These are phyloP conservation scores for Cephalopachus bancanus DNA, from an alignment of 2,797 vertebrate species.

Conservation along the genomic window DNA sequence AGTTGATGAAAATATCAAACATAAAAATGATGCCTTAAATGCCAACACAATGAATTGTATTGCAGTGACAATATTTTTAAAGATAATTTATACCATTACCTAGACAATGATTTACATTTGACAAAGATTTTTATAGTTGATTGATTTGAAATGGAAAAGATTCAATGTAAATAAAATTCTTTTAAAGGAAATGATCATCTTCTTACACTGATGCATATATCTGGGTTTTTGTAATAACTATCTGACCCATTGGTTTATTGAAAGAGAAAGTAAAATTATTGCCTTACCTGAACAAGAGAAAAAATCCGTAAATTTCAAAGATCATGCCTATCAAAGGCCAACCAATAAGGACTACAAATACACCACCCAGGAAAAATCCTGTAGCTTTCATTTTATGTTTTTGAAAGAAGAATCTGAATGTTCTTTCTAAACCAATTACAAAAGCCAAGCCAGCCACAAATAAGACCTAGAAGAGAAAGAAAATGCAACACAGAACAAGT, in stretches of 20 bases:
- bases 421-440: slow-evolving; percentile 98
- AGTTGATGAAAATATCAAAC: slow-evolving; percentile 25
- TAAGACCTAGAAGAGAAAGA: slow-evolving; percentile 92
- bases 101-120: background rate
- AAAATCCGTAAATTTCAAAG: slow-evolving; percentile 98
- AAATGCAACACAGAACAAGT: slow-evolving; percentile 62
- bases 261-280: slow-evolving; percentile 23
- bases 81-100: background rate
- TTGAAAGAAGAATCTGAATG: slow-evolving; percentile 99
- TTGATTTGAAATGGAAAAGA: slow-evolving; percentile 34
- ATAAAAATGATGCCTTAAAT: slow-evolving; percentile 4
- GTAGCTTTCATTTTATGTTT: slow-evolving; percentile 99
- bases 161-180: slow-evolving; percentile 24
- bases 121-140: slow-evolving; percentile 52
- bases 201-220: background rate
- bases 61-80: background rate
- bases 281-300: slow-evolving; percentile 96
- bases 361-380: slow-evolving; percentile 96
- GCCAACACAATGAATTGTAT: background rate
- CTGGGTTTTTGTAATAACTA: background rate
- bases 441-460: slow-evolving; percentile 98
- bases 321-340: slow-evolving; percentile 98
- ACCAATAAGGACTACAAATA: slow-evolving; percentile 97
- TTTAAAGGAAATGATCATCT: background rate
- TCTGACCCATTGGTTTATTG: background rate